Base-by-base conservation (phyloP, 2,797 vertebrate species). In the Fistularia tabacaria region DNA sequence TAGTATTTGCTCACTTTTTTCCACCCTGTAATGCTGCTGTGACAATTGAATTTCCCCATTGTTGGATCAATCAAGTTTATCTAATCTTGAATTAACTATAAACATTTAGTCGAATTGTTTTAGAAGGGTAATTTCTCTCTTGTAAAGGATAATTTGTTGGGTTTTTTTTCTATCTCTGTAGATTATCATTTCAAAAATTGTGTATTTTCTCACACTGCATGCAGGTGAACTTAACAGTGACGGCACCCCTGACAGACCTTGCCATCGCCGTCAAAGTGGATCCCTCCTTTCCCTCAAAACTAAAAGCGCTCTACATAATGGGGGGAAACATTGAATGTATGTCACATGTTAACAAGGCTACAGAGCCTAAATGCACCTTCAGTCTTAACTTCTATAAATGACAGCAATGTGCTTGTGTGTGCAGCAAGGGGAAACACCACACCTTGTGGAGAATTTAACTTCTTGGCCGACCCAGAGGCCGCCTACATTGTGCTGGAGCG, bases 381-480 rank as follows among this genome's bases (percentile, higher is more conserved):
- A 25, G 46, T 38, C 25, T 38, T 46, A 14, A 12, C 10, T 14
- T 52, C 10, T 5, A 46, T 55, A 14, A 7, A 15, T 52, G 38
- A 40, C 51, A 36, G 51, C 38, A 12, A 38, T 13, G 9, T 46
- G 7, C 44, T 44, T 37, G 37, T 58, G 36, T 53, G 14, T 43
- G 49, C 57, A 92, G 91, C 84, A 47, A 81, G 82, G 46, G 91
- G 90, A 1, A 93, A 93, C 76, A 65, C 55, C 13, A 86, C 86
- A 0, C 6, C 80, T 7, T 91, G 87, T 38, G 88, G 80, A 37
- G 91, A 92, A 74, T 91, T 87, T 62, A 91, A 92, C 86, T 93
- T 93, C 36, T 77, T 80, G 36, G 73, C 81, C 1, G 90, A 93
- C 60, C 83, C 91, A 0, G 91, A 92, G 73, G 89, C 89, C 0